Evolutionary conservation across 2,113 vertebrate genomes (phyloP), one percentile per base, ranked within the genome.

Genomic region (Bujurquina vittata): DNA sequence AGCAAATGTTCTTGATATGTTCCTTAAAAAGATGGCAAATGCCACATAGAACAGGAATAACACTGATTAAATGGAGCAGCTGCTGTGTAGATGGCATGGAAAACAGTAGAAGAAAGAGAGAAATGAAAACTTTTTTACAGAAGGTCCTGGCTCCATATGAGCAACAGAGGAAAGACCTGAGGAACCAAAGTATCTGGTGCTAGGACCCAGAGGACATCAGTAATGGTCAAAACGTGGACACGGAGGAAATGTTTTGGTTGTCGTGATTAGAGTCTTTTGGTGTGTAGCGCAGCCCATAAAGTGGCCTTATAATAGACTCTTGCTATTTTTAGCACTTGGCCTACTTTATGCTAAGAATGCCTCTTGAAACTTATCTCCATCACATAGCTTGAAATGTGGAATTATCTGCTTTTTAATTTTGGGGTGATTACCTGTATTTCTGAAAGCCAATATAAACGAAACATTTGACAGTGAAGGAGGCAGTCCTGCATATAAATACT

Each of bases 401-500:
- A 33, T 33, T 33, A 33, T 33, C 6, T 7, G 33, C 33, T 33
- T 33, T 33, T 33, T 7, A 7, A 33, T 33, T 33, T 33, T 6
- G 33, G 33, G 33, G 33, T 7, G 7, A 33, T 33, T 33, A 7
- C 33, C 33, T 33, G 33, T 5, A 33, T 33, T 33, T 33, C 33
- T 33, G 33, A 33, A 33, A 7, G 65, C 58, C 9, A 23, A 11
- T 33, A 76, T 40, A 37, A 22, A 46, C 8, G 15, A 46, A 79
- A 79, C 61, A 33, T 72, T 78, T n/a, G 75, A 56, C 63, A 58
- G 77, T 22, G 7, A 55, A 40, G 4, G 2, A 8, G 1, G 61
- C 76, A 73, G 72, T 8, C 14, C 69, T 4, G 57, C 59, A 43
- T 52, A 87, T 84, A 86, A 89, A 92, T 86, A 90, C 77, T 37